phyloP scores from a whole-genome alignment of 2,113 vertebrate species.

The Machaerirhynchus nigripectus region DNA sequence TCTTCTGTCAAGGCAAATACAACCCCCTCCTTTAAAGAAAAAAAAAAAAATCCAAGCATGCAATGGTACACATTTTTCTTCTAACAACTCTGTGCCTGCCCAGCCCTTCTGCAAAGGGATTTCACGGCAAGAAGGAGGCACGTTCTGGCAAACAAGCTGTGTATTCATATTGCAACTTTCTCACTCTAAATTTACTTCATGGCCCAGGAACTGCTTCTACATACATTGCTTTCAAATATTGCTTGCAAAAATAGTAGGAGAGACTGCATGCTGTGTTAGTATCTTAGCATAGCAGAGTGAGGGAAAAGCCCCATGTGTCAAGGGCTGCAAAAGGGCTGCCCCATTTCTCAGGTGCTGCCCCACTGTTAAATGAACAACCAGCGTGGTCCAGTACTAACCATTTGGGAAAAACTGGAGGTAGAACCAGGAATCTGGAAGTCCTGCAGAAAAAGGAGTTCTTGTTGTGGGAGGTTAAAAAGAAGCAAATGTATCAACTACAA shows the following conservation, averaged over 20 bases:
- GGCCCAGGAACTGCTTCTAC: neutral
- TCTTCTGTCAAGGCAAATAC: neutral
- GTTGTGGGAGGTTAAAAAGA: neutral
- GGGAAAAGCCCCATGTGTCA: neutral
- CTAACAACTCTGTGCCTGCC: neutral
- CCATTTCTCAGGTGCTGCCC: neutral
- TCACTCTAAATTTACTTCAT: neutral
- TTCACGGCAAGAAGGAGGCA: neutral
- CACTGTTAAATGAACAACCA: neutral
- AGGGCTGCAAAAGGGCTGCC: neutral
- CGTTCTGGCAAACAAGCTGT: neutral
- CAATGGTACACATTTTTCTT: neutral
- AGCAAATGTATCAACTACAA: neutral
- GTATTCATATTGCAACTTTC: neutral
- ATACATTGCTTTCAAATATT: neutral
- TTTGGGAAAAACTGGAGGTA: neutral
- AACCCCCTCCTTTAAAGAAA: rapidly evolving
- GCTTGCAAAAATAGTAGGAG: neutral
- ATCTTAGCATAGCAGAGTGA: neutral
- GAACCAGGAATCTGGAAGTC: neutral
- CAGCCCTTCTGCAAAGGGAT: neutral
- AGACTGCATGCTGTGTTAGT: neutral
- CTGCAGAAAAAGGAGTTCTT: neutral
- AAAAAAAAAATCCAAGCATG: neutral
- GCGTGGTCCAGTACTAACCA: neutral